Percentiles rank a stretch among this genome's conserved stretches.
Conservation (phyloP, 2,797 vertebrate species). For the Scyliorhinus canicula region DNA sequence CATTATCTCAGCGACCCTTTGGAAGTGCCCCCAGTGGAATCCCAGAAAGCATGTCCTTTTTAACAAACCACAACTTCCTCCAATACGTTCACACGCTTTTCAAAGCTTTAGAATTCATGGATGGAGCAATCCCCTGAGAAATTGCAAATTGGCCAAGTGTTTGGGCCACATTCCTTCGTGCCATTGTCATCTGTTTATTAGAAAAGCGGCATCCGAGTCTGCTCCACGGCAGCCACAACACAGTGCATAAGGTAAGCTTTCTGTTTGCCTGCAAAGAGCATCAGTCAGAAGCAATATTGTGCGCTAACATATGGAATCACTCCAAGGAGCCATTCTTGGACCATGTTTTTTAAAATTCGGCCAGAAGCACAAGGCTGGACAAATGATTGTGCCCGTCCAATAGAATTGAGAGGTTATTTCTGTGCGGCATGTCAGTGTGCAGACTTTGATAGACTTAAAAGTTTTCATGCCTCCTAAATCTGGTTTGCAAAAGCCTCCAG, state of each 20-base stretch:
- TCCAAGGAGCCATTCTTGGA: neutral
- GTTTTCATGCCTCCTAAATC: neutral
- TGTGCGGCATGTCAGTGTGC: neutral
- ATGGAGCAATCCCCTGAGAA: neutral
- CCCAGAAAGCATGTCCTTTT: neutral
- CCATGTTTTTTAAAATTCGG: neutral
- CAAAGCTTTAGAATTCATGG: slow-evolving; percentile 13
- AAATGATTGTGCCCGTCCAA: neutral
- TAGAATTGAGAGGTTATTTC: neutral
- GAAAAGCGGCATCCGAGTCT: neutral
- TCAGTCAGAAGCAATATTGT: neutral
- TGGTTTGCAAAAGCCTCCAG: neutral
- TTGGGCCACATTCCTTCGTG: slow-evolving; percentile 1
- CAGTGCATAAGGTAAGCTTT: neutral
- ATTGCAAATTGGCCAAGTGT: neutral
- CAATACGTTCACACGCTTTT: slow-evolving; percentile 26
- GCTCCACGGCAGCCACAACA: neutral
- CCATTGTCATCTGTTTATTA: slow-evolving; percentile 13
- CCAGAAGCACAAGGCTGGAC: neutral
- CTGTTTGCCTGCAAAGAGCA: neutral
- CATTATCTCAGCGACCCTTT: neutral
- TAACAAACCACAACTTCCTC: slow-evolving; percentile 12
- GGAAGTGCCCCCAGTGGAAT: neutral
- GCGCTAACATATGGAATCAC: neutral
- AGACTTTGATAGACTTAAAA: neutral